phyloP scores from a whole-genome alignment of 2,113 vertebrate species.

The Mormyrus iriodes region DNA sequence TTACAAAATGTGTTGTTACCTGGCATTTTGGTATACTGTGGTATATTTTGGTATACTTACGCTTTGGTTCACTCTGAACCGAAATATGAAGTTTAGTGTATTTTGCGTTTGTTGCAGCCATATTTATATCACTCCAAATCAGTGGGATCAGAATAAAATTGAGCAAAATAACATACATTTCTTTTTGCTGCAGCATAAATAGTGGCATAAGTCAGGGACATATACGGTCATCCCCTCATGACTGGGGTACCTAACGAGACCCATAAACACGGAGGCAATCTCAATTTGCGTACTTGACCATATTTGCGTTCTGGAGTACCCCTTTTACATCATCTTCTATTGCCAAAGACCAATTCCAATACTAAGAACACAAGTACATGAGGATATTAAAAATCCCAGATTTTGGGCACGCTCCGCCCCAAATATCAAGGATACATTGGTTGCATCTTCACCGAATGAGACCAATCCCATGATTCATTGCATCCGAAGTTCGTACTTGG shows the following conservation, averaged over 20 bases:
- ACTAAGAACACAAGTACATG: no score
- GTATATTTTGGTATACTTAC: neutral
- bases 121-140: neutral
- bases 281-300: no score
- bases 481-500: no score
- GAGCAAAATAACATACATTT: neutral
- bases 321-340: no score
- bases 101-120: neutral
- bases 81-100: neutral
- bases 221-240: neutral
- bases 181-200: neutral
- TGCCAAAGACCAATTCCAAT: no score
- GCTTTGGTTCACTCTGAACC: neutral
- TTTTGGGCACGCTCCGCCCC: no score
- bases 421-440: no score
- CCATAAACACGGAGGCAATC: neutral
- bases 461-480: no score
- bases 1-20: neutral
- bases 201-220: neutral
- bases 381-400: no score
- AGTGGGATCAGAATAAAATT: neutral
- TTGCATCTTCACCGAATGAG: no score
- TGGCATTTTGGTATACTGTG: neutral
- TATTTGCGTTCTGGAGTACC: no score
- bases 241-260: neutral